Percentiles rank a stretch among this genome's conserved stretches.
Evolutionary conservation across 2,888 invertebrate species (phyloP).

Genomic region (Ariolimax columbianus): DNA sequence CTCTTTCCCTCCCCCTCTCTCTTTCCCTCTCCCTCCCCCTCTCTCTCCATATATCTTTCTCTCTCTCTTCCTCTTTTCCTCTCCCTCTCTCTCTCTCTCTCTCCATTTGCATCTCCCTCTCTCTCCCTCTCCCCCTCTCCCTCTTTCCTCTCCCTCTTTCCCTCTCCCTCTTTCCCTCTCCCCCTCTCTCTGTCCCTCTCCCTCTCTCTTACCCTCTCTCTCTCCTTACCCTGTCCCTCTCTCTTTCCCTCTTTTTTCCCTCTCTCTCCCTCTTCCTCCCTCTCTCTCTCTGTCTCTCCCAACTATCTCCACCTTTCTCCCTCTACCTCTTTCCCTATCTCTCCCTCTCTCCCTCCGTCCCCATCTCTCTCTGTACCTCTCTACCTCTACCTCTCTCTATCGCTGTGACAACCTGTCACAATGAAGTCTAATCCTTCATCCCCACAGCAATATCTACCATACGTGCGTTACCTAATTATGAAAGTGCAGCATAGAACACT

Average conservation of each 20-base stretch:
- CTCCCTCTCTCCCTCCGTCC: too few relatives aligned
- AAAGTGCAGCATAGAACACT: too few relatives aligned
- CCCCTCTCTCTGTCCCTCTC: neutral
- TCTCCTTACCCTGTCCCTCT: neutral
- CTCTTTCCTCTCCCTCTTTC: neutral
- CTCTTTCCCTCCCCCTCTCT: slow-evolving; percentile 16
- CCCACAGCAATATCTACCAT: too few relatives aligned
- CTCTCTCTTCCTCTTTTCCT: neutral
- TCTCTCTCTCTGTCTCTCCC: neutral
- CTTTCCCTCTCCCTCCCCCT: slow-evolving; percentile 5
- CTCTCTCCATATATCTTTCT: neutral
- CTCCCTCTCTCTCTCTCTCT: neutral
- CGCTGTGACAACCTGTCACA: too few relatives aligned
- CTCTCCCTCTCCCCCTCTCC: neutral
- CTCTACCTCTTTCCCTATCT: too few relatives aligned
- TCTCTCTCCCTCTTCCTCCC: neutral
- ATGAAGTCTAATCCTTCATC: too few relatives aligned
- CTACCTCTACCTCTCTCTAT: too few relatives aligned
- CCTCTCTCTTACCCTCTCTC: neutral
- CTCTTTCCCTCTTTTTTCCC: neutral
- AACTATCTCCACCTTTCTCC: too few relatives aligned
- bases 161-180: neutral
- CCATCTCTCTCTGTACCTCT: too few relatives aligned
- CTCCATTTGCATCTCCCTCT: neutral
- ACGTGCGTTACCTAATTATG: too few relatives aligned